These are phyloP conservation scores for Saturnia pavonia DNA, from an alignment of 2,888 invertebrate species.

Conservation along the genomic window DNA sequence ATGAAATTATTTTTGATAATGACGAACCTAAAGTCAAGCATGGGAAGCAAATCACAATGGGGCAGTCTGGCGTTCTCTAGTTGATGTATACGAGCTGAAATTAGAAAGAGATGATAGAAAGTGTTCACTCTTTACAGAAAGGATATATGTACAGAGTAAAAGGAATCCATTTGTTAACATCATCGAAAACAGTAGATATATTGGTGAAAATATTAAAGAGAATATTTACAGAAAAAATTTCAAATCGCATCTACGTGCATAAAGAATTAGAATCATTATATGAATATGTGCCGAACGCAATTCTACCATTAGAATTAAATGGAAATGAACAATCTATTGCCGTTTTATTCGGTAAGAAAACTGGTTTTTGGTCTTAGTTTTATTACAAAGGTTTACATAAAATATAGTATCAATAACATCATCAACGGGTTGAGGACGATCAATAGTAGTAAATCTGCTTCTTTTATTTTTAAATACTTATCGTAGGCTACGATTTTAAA, in stretches of 20 bases:
- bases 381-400: neutral
- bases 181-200: conserved; percentile 38
- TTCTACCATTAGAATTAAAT: conserved; percentile 35
- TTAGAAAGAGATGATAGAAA: neutral
- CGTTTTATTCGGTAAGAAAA: conserved; percentile 30
- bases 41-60: neutral
- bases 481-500: too few relatives aligned
- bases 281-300: conserved; percentile 31
- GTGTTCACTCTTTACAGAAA: conserved; percentile 36
- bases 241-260: conserved; percentile 33
- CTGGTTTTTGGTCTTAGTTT: neutral
- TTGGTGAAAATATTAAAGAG: conserved; percentile 38
- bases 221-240: conserved; percentile 38
- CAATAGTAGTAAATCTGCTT: too few relatives aligned
- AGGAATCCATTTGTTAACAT: conserved; percentile 40
- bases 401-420: neutral
- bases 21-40: too few relatives aligned
- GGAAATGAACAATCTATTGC: conserved; percentile 29
- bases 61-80: neutral
- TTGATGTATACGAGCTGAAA: neutral
- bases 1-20: too few relatives aligned
- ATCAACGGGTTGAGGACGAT: too few relatives aligned
- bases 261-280: conserved; percentile 30
- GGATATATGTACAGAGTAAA: conserved; percentile 43
- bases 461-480: too few relatives aligned